A percentile compares a stretch with the other conserved stretches of the same genome.
phyloP scores from a whole-genome alignment of 2,888 invertebrate species.

The Limnephilus auricula region DNA sequence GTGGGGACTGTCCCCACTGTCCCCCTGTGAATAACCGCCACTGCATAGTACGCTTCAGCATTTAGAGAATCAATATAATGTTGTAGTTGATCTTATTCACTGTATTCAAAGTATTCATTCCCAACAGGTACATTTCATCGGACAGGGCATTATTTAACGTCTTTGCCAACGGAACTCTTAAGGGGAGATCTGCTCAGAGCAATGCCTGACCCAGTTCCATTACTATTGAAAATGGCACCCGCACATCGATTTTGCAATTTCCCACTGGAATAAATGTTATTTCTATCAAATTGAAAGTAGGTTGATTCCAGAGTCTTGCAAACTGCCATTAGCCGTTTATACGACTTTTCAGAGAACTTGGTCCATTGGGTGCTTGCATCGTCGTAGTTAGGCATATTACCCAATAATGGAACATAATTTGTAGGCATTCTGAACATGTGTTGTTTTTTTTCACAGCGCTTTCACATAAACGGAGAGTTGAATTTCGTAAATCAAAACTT shows the following conservation, averaged over 20 bases:
- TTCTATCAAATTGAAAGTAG: conserved; percentile 25
- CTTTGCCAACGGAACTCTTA: background rate
- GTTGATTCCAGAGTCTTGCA: background rate
- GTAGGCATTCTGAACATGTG: no score
- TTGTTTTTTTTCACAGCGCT: no score
- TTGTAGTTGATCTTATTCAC: background rate
- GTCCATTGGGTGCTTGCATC: background rate
- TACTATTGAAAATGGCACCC: conserved; percentile 3
- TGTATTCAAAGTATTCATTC: background rate
- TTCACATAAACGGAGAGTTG: no score
- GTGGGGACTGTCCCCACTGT: no score
- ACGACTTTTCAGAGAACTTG: background rate
- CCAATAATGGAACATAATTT: background rate
- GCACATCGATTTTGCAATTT: conserved; percentile 45
- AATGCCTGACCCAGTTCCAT: conserved; percentile 21
- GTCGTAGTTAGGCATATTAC: background rate
- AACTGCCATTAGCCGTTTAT: conserved; percentile 16
- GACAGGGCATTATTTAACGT: conserved; percentile 21
- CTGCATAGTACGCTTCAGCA: background rate
- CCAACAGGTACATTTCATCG: background rate
- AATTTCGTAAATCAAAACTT: no score
- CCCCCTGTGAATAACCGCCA: no score
- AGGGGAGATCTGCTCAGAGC: conserved; percentile 8
- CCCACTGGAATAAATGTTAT: conserved; percentile 42
- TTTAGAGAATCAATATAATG: background rate